phyloP scores from a whole-genome alignment of 2,888 invertebrate species.

The Euzetes globulus region DNA sequence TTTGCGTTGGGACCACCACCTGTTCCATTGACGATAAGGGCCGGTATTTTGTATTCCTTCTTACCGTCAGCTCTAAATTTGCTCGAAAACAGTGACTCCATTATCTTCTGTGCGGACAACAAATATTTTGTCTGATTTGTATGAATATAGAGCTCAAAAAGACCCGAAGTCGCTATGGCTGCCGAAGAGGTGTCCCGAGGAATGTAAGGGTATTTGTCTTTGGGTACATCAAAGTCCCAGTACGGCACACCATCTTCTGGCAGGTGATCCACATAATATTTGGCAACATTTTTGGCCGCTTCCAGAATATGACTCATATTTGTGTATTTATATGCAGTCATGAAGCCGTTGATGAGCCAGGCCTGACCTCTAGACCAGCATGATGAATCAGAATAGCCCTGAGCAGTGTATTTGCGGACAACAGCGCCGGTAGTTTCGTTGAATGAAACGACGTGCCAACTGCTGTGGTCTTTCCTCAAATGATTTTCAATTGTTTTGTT shows the following conservation, averaged over 20 bases:
- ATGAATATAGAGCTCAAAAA: constrained; percentile 12
- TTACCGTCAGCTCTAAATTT: constrained; percentile 10
- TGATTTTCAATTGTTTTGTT: constrained; percentile 16
- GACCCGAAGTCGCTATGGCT: constrained; percentile 3
- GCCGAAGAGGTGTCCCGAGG: constrained; percentile 14
- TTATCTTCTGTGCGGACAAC: background rate
- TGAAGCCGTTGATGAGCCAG: constrained; percentile 5
- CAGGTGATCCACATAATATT: background rate
- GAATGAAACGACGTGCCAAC: constrained; percentile 11
- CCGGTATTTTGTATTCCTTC: background rate
- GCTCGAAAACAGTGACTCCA: background rate
- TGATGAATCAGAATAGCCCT: constrained; percentile 3
- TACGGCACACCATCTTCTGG: background rate
- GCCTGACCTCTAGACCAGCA: constrained; percentile 19
- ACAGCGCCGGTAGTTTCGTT: background rate
- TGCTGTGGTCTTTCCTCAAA: constrained; percentile 5
- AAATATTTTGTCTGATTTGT: constrained; percentile 8
- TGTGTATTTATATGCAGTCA: background rate
- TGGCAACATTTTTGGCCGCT: background rate
- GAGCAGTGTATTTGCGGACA: background rate
- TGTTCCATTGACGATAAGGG: constrained; percentile 11
- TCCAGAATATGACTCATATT: background rate
- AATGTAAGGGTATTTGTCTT: constrained; percentile 2
- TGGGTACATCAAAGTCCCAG: constrained; percentile 14
- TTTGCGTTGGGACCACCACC: background rate